Percentiles rank a stretch among this genome's conserved stretches.
These are phyloP conservation scores for Acropternis orthonyx DNA, from an alignment of 2,797 vertebrate genomes.

Conservation along the genomic window DNA sequence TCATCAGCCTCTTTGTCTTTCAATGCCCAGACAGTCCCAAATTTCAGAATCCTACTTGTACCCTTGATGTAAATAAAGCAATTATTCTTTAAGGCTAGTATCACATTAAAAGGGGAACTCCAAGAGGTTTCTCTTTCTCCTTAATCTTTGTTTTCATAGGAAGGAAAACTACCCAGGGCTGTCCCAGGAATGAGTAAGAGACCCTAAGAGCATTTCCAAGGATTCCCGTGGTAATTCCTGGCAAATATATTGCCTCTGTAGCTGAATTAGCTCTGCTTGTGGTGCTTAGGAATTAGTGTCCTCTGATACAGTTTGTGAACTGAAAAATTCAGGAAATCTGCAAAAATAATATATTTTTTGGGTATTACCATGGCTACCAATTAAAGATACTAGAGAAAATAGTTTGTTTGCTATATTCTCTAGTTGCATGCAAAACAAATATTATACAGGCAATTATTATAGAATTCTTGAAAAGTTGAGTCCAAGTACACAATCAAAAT, in stretches of 20 bases:
- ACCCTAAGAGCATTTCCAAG: constrained; percentile 23
- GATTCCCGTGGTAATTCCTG: constrained; percentile 42
- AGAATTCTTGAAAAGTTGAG: constrained; percentile 40
- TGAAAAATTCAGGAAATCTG: background rate
- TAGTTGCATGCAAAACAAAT: background rate
- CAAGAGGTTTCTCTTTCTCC: background rate
- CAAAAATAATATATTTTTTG: background rate
- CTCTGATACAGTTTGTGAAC: background rate
- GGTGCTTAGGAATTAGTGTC: constrained; percentile 8
- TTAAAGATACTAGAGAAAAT: background rate
- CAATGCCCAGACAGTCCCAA: background rate
- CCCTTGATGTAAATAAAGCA: background rate
- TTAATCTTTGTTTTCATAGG: background rate
- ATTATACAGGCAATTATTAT: background rate
- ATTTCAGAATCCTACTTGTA: background rate
- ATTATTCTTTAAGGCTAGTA: background rate
- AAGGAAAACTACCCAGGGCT: constrained; percentile 2
- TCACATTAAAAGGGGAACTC: background rate
- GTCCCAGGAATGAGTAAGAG: constrained; percentile 50
- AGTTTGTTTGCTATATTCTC: constrained; percentile 28
- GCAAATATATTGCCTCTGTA: constrained; percentile 2
- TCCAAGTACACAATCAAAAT: constrained; percentile 35
- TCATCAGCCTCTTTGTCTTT: background rate
- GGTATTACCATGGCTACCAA: background rate
- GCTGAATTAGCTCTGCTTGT: background rate